Conservation (phyloP, 2,888 invertebrate genomes). For the Diabrotica balteata region DNA sequence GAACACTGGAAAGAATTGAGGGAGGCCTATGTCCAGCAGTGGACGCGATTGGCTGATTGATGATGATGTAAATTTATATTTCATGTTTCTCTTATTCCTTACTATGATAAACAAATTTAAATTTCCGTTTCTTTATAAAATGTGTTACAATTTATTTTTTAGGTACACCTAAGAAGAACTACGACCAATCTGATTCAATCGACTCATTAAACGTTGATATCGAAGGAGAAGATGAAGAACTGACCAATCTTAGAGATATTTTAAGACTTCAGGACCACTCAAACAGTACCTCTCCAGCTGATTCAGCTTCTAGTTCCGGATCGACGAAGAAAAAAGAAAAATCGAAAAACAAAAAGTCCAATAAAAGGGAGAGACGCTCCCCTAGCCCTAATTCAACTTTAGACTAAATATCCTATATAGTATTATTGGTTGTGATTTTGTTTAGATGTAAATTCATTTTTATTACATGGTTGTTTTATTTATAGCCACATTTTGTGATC, state of each 20-base stretch:
- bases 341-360: conserved; percentile 52
- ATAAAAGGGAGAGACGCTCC: conserved; percentile 51
- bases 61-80: too few relatives aligned
- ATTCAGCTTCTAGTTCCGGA: conserved; percentile 51
- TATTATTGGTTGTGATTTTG: conserved; percentile 25
- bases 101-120: too few relatives aligned
- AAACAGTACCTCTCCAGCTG: conserved; percentile 56
- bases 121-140: too few relatives aligned
- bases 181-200: conserved; percentile 42
- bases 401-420: conserved; percentile 37
- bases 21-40: too few relatives aligned
- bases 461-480: neutral
- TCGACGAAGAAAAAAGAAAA: conserved; percentile 53
- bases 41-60: too few relatives aligned
- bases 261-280: conserved; percentile 54
- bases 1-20: too few relatives aligned
- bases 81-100: too few relatives aligned
- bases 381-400: conserved; percentile 49
- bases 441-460: conserved; percentile 26
- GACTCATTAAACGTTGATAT: conserved; percentile 54
- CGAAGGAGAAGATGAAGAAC: conserved; percentile 57
- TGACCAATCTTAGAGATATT: conserved; percentile 53
- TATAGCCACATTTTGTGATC: neutral
- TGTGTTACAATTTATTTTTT: neutral
- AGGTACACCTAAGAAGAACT: conserved; percentile 54